A percentile compares a stretch with the other conserved stretches of the same genome.
Conservation (phyloP, 2,888 invertebrate genomes). For the Cataglyphis cursor region DNA sequence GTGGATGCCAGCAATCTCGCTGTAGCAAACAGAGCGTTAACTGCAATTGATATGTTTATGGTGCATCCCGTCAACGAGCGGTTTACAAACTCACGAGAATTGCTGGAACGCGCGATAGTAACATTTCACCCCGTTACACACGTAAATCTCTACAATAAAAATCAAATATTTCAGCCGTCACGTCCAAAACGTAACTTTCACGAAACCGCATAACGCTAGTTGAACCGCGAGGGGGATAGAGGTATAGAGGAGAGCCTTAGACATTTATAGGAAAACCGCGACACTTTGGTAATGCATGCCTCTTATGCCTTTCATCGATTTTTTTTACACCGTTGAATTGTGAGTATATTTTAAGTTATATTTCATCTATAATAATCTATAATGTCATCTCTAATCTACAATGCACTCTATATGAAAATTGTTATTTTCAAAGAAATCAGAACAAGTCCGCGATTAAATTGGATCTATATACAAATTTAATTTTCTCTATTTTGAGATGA, state of each 20-base stretch:
- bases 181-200: conserved; percentile 33
- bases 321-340: not conserved
- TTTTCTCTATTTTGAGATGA: not conserved
- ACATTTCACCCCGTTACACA: conserved; percentile 19
- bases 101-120: conserved; percentile 2
- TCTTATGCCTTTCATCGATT: not conserved
- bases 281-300: conserved; percentile 22
- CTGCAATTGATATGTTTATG: conserved; percentile 40
- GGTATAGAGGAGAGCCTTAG: conserved; percentile 14
- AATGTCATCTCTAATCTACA: not conserved
- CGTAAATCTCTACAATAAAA: conserved; percentile 52
- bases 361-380: not conserved
- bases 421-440: not conserved
- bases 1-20: not conserved
- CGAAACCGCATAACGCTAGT: conserved; percentile 14
- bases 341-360: not conserved
- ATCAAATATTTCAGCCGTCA: conserved; percentile 45
- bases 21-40: conserved; percentile 8
- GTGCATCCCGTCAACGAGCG: conserved; percentile 10
- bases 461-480: not conserved
- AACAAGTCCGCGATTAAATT: not conserved
- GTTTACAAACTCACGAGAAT: conserved; percentile 45
- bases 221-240: not conserved
- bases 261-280: conserved; percentile 1
- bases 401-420: not conserved